Percentiles rank a stretch among this genome's conserved stretches.
Conservation (phyloP, 2,797 vertebrate genomes). For the Danio aesculapii region DNA sequence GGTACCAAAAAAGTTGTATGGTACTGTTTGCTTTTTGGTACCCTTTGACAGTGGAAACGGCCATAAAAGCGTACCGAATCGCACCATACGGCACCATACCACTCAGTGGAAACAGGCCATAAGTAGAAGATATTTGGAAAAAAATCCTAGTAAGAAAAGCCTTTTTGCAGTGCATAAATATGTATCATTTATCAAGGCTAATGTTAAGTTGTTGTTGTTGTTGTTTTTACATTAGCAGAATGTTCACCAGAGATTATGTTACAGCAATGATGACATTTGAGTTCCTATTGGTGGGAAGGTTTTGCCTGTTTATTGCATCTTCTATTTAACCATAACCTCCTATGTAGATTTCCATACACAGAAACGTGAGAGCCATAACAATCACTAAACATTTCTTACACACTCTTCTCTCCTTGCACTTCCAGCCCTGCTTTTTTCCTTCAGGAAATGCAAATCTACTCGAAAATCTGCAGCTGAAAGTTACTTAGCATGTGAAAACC, state of each 20-base stretch:
- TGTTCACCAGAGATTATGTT: not conserved
- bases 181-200: too few species aligned
- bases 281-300: not conserved
- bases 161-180: too few species aligned
- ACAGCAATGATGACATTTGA: not conserved
- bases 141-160: too few species aligned
- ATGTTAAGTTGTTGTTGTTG: too few species aligned
- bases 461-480: not conserved
- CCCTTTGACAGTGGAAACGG: too few species aligned
- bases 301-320: not conserved
- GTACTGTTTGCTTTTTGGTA: too few species aligned
- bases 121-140: too few species aligned
- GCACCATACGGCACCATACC: too few species aligned
- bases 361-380: not conserved
- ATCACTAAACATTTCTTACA: not conserved
- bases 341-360: not conserved
- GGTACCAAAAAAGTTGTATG: too few species aligned
- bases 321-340: not conserved
- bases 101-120: too few species aligned
- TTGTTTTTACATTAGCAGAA: not conserved
- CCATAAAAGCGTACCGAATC: too few species aligned
- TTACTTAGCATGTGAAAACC: slow-evolving; percentile 6
- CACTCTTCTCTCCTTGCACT: not conserved
- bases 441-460: slow-evolving; percentile 6
- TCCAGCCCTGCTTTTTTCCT: not conserved